Conservation (phyloP, 37 sponge, comb jelly and placozoan genomes). For the Sycon ciliatum region DNA sequence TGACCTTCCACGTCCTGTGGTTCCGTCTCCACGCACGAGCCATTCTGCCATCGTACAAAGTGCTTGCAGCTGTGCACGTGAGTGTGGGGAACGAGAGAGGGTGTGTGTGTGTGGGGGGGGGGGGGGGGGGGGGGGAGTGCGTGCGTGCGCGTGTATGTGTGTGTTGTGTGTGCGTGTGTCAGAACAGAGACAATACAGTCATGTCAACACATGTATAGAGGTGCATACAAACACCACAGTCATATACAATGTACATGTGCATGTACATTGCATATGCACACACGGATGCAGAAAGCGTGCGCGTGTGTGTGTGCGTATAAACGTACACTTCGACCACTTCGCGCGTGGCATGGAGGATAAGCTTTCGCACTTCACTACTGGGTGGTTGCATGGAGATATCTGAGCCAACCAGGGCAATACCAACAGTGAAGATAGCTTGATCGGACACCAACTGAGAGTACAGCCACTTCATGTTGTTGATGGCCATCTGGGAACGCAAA, state of each 20-base stretch:
- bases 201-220: constrained; percentile 19
- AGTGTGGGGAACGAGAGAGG: too few species aligned
- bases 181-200: too few species aligned
- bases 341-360: constrained; percentile 40
- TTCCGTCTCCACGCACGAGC: constrained; percentile 77
- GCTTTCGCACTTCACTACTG: constrained; percentile 76
- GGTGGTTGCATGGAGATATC: constrained; percentile 88
- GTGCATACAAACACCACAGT: neutral
- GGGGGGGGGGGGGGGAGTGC: too few species aligned
- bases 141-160: too few species aligned
- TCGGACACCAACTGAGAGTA: constrained; percentile 46
- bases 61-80: too few species aligned
- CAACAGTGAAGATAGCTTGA: constrained; percentile 72
- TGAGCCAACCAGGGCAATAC: constrained; percentile 79
- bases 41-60: constrained; percentile 86
- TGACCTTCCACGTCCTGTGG: constrained; percentile 69
- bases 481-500: constrained; percentile 62
- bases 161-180: too few species aligned
- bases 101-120: too few species aligned
- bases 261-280: neutral
- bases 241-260: neutral
- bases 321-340: constrained; percentile 65
- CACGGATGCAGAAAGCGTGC: neutral
- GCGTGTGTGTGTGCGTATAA: neutral
- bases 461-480: constrained; percentile 57